A percentile compares a stretch with the other conserved stretches of the same genome.
Evolutionary conservation across 1,140 invertebrate genomes (phyloP).

Genomic region (Cecropterus lyciades): DNA sequence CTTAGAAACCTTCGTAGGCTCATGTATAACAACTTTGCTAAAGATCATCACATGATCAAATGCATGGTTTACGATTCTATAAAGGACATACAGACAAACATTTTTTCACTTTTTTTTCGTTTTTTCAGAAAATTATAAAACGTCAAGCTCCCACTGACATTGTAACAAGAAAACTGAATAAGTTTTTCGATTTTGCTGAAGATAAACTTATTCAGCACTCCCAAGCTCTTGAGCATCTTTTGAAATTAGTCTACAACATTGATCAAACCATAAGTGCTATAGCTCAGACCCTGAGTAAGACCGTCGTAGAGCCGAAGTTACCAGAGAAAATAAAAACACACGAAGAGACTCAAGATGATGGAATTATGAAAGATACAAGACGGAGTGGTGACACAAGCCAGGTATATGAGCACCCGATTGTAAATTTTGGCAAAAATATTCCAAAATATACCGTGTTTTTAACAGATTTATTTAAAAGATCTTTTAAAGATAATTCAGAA

Average conservation of each 20-base stretch:
- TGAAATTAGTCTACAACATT: conserved; percentile 48
- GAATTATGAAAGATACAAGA: conserved; percentile 19
- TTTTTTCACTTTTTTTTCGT: conserved; percentile 35
- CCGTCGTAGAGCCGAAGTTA: conserved; percentile 48
- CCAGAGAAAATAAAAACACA: conserved; percentile 59
- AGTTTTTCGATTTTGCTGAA: conserved; percentile 57
- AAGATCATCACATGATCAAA: too few relatives aligned
- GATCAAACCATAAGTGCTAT: conserved; percentile 48
- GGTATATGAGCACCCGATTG: conserved; percentile 48
- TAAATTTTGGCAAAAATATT: conserved; percentile 50
- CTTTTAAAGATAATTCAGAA: conserved; percentile 43
- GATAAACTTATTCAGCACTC: conserved; percentile 61
- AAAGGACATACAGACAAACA: too few relatives aligned
- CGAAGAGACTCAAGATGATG: conserved; percentile 6
- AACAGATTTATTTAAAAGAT: conserved; percentile 50
- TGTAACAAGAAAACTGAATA: conserved; percentile 23
- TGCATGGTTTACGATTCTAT: too few relatives aligned
- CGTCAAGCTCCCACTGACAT: conserved; percentile 41
- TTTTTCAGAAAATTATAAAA: conserved; percentile 58
- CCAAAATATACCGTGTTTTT: conserved; percentile 57
- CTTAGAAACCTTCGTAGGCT: too few relatives aligned
- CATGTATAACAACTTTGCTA: too few relatives aligned
- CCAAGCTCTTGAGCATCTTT: conserved; percentile 61
- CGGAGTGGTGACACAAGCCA: conserved; percentile 35
- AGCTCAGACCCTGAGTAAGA: conserved; percentile 49